Percentiles rank a stretch among this genome's conserved stretches.
phyloP scores from a whole-genome alignment of 2,888 invertebrate species.

The Watsonalla binaria region DNA sequence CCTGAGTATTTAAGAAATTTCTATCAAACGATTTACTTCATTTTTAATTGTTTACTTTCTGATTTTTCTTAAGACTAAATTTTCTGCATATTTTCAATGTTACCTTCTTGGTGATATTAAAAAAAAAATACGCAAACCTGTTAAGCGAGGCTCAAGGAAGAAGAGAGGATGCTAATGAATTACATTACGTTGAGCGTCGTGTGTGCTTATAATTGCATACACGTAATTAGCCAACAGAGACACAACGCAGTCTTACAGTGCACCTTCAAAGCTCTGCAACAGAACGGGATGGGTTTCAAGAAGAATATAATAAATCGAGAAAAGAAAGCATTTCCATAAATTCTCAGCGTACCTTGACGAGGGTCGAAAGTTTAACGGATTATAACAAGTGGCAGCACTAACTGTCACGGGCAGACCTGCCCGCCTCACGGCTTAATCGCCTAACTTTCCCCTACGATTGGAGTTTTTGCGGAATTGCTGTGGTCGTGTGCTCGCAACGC shows the following conservation, averaged over 20 bases:
- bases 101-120: background rate
- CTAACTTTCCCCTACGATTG: conserved; percentile 75
- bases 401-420: conserved; percentile 75
- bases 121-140: conserved; percentile 45
- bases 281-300: conserved; percentile 15
- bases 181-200: conserved; percentile 58
- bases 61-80: background rate
- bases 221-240: conserved; percentile 44
- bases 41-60: background rate
- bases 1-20: conserved; percentile 23
- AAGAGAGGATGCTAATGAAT: conserved; percentile 64
- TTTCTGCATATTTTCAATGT: too few relatives aligned
- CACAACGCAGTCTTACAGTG: conserved; percentile 32
- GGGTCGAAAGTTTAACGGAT: conserved; percentile 76
- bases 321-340: conserved; percentile 68
- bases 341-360: conserved; percentile 71
- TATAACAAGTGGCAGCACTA: conserved; percentile 77
- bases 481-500: conserved; percentile 51
- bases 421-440: conserved; percentile 76
- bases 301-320: conserved; percentile 53
- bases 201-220: conserved; percentile 40
- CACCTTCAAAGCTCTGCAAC: conserved; percentile 23
- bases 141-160: conserved; percentile 48
- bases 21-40: conserved; percentile 10
- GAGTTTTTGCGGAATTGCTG: conserved; percentile 73